A percentile compares a stretch with the other conserved stretches of the same genome.
Conservation (phyloP, 2,888 invertebrate species). For the Drosophila paranaensis region DNA sequence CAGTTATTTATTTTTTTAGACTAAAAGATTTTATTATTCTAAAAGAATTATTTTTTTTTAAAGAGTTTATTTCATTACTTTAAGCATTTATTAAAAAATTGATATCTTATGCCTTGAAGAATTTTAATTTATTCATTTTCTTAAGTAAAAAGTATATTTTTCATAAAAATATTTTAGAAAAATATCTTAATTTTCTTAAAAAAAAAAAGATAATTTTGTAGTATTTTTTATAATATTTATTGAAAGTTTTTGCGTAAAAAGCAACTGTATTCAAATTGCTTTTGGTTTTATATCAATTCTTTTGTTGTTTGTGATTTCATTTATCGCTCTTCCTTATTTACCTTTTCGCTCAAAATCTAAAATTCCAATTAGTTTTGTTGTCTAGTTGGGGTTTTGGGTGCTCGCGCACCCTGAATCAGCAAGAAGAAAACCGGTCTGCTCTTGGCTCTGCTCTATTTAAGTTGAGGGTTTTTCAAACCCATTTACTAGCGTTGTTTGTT, state of each 20-base stretch:
- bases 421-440: constrained; percentile 22
- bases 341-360: constrained; percentile 16
- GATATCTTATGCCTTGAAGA: too few relatives aligned
- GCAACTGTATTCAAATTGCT: background rate
- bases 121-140: too few relatives aligned
- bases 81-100: too few relatives aligned
- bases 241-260: background rate
- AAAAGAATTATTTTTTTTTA: too few relatives aligned
- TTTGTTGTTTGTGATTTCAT: constrained; percentile 2
- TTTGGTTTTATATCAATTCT: background rate
- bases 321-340: constrained; percentile 16
- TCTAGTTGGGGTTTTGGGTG: constrained; percentile 19
- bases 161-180: too few relatives aligned
- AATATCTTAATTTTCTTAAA: too few relatives aligned
- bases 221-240: too few relatives aligned
- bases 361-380: constrained; percentile 26
- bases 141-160: too few relatives aligned
- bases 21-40: too few relatives aligned
- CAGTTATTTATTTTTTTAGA: too few relatives aligned
- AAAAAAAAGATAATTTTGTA: background rate
- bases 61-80: too few relatives aligned
- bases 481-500: constrained; percentile 32
- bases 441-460: constrained; percentile 33
- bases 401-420: constrained; percentile 31
- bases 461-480: constrained; percentile 33